Base-by-base conservation (phyloP, 2,888 invertebrate genomes). In the Labia minor region DNA sequence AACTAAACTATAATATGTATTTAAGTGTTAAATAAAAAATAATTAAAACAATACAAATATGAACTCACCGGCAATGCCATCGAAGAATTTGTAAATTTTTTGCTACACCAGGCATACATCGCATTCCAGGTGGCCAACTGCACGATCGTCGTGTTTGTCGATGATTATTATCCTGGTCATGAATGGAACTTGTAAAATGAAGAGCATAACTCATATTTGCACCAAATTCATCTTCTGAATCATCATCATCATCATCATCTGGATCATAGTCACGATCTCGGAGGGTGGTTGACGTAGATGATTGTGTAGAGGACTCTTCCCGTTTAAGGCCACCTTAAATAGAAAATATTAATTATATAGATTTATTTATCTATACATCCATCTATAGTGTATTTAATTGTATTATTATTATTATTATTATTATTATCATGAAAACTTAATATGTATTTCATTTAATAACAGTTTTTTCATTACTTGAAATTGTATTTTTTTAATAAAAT, bases 51-150 rank as follows among this genome's bases (percentile, higher is more conserved):
- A n/a, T n/a, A n/a, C n/a, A n/a, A n/a, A n/a, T n/a, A n/a, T n/a
- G n/a, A 26, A 65, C 67, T 69, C 67, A 74, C 74, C 74, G 73
- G 73, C 81, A 81, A 72, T 81, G 78, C 80, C 80, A 82, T 63
- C 81, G 74, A 66, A 82, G 76, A 18, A 81, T 72, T 62, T 76
- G 77, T 62, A 79, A 75, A 11, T 75, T 75, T 65, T 74, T 75
- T n/a, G 74, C 73, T n/a, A 73, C 70, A 71, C 76, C 71, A 1
- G 78, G 78, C 64, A 76, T 75, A 72, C 82, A 82, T 19, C 73
- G 72, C 81, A 82, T 81, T 6, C 81, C 81, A 0, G 79, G 77
- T 0, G 82, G 82, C 72, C 81, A 78, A 21, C 81, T 81, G 71
- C 82, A 82, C 6, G 76, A 78, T 69, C 62, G 69, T 19, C 61